These are phyloP conservation scores for Ctenoplectra terminalis DNA, from an alignment of 1,140 invertebrate genomes.

Conservation along the genomic window DNA sequence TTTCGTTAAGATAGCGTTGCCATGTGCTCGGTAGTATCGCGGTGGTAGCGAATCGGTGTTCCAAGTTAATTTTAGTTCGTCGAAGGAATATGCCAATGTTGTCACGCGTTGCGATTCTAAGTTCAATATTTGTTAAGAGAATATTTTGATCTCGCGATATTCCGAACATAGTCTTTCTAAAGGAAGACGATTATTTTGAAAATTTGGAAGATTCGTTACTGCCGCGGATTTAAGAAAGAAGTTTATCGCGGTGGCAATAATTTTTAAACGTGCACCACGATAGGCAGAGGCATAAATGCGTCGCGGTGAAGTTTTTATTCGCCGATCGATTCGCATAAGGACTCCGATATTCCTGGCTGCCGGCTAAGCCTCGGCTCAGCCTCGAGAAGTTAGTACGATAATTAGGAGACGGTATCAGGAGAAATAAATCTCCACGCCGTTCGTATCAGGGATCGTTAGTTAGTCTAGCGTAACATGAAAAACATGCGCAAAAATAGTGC, in stretches of 20 bases:
- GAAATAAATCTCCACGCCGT: slow-evolving; percentile 68
- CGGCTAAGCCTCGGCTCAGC: slow-evolving; percentile 56
- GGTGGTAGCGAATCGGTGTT: no score
- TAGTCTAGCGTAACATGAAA: slow-evolving; percentile 65
- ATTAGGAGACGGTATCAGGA: slow-evolving; percentile 67
- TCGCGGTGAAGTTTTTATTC: slow-evolving; percentile 52
- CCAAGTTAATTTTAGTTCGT: not conserved
- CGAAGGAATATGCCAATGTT: no score
- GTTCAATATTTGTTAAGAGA: no score
- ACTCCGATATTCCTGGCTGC: slow-evolving; percentile 43
- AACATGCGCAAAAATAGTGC: slow-evolving; percentile 62
- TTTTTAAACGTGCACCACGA: slow-evolving; percentile 24
- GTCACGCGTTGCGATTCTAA: no score
- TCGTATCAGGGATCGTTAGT: slow-evolving; percentile 65
- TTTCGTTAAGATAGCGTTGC: not conserved
- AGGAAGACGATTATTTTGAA: not conserved
- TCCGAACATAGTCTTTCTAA: no score
- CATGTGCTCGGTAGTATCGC: not conserved
- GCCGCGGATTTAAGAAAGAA: not conserved
- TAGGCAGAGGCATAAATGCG: slow-evolving; percentile 39
- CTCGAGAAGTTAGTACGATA: slow-evolving; percentile 65
- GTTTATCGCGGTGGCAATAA: slow-evolving; percentile 33
- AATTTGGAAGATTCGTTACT: not conserved
- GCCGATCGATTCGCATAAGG: slow-evolving; percentile 51
- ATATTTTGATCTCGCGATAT: no score